These are phyloP conservation scores for Echiichthys vipera DNA, from an alignment of 2,797 vertebrate species.

Conservation along the genomic window DNA sequence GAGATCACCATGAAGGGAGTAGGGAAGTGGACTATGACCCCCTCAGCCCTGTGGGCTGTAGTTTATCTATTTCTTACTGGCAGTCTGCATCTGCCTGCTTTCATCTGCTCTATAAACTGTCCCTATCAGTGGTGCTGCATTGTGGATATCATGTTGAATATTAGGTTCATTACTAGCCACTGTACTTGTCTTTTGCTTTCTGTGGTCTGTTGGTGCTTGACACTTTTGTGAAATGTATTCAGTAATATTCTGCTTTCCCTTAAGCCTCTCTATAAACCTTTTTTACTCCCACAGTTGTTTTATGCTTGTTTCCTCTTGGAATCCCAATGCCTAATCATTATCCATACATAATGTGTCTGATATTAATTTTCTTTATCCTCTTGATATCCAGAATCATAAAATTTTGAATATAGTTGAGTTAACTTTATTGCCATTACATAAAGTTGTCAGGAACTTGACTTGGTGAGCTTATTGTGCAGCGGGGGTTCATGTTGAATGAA, in stretches of 20 bases:
- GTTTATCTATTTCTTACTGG: not conserved
- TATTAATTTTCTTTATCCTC: not conserved
- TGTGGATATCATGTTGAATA: not conserved
- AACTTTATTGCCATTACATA: not conserved
- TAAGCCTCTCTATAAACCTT: too few species aligned
- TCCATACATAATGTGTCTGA: not conserved
- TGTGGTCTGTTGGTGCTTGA: not conserved
- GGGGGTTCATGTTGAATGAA: not conserved
- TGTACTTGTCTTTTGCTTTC: not conserved
- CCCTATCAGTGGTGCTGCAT: not conserved
- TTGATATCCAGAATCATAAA: not conserved
- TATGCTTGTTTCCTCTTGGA: not conserved
- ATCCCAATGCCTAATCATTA: not conserved
- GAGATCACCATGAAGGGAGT: too few species aligned
- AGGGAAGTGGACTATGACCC: too few species aligned
- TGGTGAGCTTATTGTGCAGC: not conserved
- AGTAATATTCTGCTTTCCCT: not conserved
- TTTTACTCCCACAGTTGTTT: not conserved
- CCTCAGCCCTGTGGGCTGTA: too few species aligned
- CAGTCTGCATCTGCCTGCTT: not conserved
- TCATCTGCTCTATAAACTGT: not conserved
- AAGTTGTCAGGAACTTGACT: slow-evolving; percentile 1
- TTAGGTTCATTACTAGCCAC: not conserved
- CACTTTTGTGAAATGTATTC: not conserved
- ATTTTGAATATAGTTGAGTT: not conserved